A percentile compares a stretch with the other conserved stretches of the same genome.
Evolutionary conservation across 2,113 vertebrate species (phyloP).

Genomic region (Lasiurus borealis): DNA sequence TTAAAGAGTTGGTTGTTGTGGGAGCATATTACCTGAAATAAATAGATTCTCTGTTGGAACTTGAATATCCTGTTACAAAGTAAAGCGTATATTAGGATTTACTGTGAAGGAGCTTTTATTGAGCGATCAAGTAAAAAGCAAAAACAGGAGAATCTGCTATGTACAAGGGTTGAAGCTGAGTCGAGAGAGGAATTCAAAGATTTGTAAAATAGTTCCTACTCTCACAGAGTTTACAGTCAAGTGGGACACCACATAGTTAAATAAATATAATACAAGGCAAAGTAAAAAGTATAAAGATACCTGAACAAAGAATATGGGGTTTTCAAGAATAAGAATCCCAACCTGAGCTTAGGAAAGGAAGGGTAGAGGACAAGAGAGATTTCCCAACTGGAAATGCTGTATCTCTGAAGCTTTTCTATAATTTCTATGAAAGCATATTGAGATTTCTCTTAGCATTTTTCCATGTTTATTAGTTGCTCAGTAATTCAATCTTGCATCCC

Average conservation of each 20-base stretch:
- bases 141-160: not conserved
- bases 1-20: conserved; percentile 23
- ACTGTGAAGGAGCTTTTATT: conserved; percentile 1
- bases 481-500: not conserved
- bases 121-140: not conserved
- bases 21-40: not conserved
- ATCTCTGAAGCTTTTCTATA: not conserved
- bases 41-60: not conserved
- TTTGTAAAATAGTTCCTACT: not conserved
- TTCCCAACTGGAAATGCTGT: not conserved
- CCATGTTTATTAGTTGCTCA: not conserved
- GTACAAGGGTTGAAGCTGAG: not conserved
- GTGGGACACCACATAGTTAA: not conserved
- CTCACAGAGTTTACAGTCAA: not conserved
- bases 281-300: not conserved
- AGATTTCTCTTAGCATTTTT: not conserved
- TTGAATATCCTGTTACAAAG: not conserved
- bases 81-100: not conserved
- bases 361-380: not conserved
- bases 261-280: not conserved
- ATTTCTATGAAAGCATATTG: not conserved
- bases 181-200: not conserved
- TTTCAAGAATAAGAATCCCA: conserved; percentile 14
- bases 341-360: not conserved
- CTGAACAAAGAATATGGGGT: not conserved